Evolutionary conservation across 2,113 vertebrate genomes (phyloP), one percentile per base, ranked within the genome.

Genomic region (Probosciger aterrimus): DNA sequence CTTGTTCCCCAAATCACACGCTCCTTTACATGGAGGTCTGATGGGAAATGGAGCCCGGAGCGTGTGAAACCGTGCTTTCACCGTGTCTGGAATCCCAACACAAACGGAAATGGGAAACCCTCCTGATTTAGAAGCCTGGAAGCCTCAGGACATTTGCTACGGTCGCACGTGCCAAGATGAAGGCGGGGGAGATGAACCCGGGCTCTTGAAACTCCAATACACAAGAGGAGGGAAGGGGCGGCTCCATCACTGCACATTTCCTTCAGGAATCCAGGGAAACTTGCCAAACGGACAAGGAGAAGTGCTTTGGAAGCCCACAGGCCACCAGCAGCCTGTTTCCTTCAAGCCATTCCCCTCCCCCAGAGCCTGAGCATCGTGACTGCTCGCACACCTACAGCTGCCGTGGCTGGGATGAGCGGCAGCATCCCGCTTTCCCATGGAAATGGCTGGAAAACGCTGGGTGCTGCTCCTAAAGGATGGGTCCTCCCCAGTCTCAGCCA

Each of bases 151-250:
- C 15, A 53, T 33, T 46, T 7, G 11, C 74, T 20, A 13, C 4
- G 6, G 19, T 18, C 23, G 4, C 11, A 2, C 6, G 19, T 4
- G 27, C 7, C 9, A 9, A 8, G 49, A 4, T 2, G 6, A 37
- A 55, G 13, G 9, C 8, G 2, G 11, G 17, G 37, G 50, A 73
- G 70, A 41, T 15, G 44, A 68, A 41, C 2, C 11, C 1, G 18
- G 20, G 47, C 52, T 49, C 62, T 4, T 2, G 49, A 24, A 20
- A 20, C 35, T 10, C 4, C 37, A 6, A 2, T 0, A 0, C 0
- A 3, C 11, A 4, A 18, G 19, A 25, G 47, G n/a, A 88, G 65
- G 77, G 73, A 78, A 53, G 35, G 57, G 67, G 62, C 4, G 6
- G 82, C 59, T 55, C 79, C 3, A 1, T 17, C 18, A 28, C 17